Evolutionary conservation across 1,140 invertebrate species (phyloP).

Genomic region (Panagrolaimus sp.): DNA sequence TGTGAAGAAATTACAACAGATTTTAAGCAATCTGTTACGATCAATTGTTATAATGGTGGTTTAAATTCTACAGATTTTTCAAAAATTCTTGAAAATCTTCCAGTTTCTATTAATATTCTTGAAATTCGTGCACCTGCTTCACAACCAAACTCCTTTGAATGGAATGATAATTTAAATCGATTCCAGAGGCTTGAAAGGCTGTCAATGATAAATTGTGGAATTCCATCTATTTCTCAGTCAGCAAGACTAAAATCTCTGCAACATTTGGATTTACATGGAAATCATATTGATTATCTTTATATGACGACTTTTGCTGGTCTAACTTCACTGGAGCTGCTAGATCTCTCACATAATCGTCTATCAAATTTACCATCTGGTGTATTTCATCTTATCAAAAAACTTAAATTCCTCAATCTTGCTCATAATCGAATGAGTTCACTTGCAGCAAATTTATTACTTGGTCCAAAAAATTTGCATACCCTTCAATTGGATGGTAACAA

Average conservation of each 20-base stretch:
- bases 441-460: slow-evolving; percentile 42
- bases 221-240: slow-evolving; percentile 45
- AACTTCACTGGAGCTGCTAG: slow-evolving; percentile 34
- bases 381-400: slow-evolving; percentile 45
- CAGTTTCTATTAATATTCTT: slow-evolving; percentile 31
- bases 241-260: slow-evolving; percentile 34
- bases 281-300: slow-evolving; percentile 40
- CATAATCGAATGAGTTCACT: slow-evolving; percentile 45
- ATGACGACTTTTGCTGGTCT: slow-evolving; percentile 48
- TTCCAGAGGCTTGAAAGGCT: slow-evolving; percentile 36
- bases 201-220: slow-evolving; percentile 41
- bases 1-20: slow-evolving; percentile 21
- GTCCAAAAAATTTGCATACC: slow-evolving; percentile 36
- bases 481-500: slow-evolving; percentile 47
- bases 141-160: slow-evolving; percentile 42
- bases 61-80: slow-evolving; percentile 48
- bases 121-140: slow-evolving; percentile 39
- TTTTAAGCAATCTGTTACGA: not conserved
- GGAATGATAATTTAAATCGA: slow-evolving; percentile 55
- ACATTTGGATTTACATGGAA: slow-evolving; percentile 39
- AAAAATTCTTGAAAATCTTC: slow-evolving; percentile 40
- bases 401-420: slow-evolving; percentile 32
- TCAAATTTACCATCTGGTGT: slow-evolving; percentile 47
- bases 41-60: slow-evolving; percentile 42
- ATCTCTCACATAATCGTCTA: slow-evolving; percentile 43